Base-by-base conservation (phyloP, 92 coral and sea anemone species). In the Epizoanthus rinbou region DNA sequence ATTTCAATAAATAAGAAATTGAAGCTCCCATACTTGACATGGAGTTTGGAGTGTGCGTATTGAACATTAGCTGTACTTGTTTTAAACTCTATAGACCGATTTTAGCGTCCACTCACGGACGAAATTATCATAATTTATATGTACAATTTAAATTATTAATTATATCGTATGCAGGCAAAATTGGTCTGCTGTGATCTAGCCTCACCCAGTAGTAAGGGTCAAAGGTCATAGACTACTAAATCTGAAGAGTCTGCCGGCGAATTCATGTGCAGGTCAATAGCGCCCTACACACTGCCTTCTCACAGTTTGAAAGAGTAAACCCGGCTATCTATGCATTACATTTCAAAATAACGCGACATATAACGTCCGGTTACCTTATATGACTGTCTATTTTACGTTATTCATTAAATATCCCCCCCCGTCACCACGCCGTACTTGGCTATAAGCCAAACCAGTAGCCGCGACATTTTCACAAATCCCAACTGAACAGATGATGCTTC, bases 401-500 rank as follows among this genome's bases (percentile, higher is more conserved):
- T 2, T 11, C 35, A 11, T 14, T 37, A 24, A 65, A 3, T 65
- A 72, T 22, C 21, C 5, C 43, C 35, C 19, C 60, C 17, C 17
- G 19, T 8, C 41, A 25, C 33, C 47, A 10, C 28, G 21, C 25
- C 17, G 25, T 1, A 17, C 24, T 37, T 45, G 10, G 76, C 24
- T 31, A 6, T 10, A 31, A 21, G 8, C 9, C 57, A 60, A 1
- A 5, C 6, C 54, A 47, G 54, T 13, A n/a, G 14, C 35, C 37
- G 85, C 67, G 85, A 69, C 31, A 54, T 15, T 47, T 18, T 86
- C 72, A 95, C 54, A 96, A 89, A 85, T 96, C 99, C 99, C 99
- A 96, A 91, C 99, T 96, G 90, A 96, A 96, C 31, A 96, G 84
- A 80, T 96, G 99, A 68, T 96, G 99, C 74, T 96, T 96, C 14